A percentile compares a stretch with the other conserved stretches of the same genome.
Conservation (phyloP, 2,113 vertebrate genomes). For the Phylloscopus trochilus region DNA sequence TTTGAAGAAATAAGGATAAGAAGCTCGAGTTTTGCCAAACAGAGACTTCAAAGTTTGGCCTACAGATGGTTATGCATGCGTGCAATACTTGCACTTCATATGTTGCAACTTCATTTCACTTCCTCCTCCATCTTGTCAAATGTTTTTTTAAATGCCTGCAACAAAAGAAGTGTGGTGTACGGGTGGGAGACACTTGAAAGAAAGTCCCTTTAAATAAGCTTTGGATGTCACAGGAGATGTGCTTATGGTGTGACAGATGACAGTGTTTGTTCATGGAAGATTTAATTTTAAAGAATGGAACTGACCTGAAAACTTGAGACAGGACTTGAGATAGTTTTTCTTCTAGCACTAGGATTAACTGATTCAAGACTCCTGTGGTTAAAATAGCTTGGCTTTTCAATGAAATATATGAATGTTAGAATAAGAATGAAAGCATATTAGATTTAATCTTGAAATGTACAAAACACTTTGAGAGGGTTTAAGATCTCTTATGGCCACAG, state of each 20-base stretch:
- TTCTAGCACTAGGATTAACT: not conserved
- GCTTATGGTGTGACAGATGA: not conserved
- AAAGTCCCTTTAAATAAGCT: not conserved
- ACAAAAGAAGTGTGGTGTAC: not conserved
- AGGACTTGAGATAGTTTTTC: not conserved
- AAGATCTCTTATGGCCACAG: not conserved
- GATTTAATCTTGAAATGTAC: not conserved
- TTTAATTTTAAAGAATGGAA: not conserved
- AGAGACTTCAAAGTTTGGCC: slow-evolving; percentile 8
- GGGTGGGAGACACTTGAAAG: not conserved
- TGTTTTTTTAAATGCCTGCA: not conserved
- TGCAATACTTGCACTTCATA: not conserved
- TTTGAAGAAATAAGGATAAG: not conserved
- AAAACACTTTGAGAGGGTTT: not conserved
- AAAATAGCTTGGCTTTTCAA: not conserved
- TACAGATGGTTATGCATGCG: not conserved
- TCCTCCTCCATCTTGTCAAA: not conserved
- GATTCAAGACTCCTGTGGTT: not conserved
- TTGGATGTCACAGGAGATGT: not conserved
- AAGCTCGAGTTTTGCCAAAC: not conserved
- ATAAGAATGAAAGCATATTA: not conserved
- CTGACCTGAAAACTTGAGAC: not conserved
- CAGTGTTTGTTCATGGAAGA: not conserved
- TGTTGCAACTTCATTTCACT: not conserved
- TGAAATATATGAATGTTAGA: not conserved